A percentile compares a stretch with the other conserved stretches of the same genome.
These are phyloP conservation scores for Ovis canadensis DNA, from an alignment of 2,113 vertebrate genomes.

Conservation along the genomic window DNA sequence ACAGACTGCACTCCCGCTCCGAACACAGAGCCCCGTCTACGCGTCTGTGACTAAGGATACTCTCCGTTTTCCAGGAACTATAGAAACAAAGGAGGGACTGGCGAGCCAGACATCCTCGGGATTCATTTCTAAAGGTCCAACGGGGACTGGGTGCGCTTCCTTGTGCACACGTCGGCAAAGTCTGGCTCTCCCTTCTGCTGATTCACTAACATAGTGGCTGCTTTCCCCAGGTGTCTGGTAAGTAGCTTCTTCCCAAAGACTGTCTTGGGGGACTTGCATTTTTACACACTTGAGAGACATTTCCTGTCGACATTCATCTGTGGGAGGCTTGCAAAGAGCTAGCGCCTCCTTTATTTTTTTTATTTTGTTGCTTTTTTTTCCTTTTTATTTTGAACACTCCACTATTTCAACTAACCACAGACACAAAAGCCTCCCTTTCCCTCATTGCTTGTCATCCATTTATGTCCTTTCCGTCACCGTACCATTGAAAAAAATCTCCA, in stretches of 20 bases:
- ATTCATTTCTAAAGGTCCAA: not conserved
- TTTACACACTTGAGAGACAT: not conserved
- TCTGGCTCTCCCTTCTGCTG: not conserved
- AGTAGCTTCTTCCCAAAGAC: not conserved
- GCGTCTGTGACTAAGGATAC: rapidly evolving
- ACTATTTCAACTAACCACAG: not conserved
- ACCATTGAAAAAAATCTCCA: not conserved
- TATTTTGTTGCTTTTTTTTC: not conserved
- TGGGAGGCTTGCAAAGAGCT: not conserved
- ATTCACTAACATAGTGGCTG: not conserved
- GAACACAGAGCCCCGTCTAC: not conserved
- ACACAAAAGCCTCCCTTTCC: not conserved
- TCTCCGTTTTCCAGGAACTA: not conserved
- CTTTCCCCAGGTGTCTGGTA: not conserved
- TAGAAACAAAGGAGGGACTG: not conserved
- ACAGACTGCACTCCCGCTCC: not conserved
- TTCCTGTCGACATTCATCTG: not conserved
- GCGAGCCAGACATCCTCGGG: not conserved
- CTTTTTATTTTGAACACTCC: not conserved
- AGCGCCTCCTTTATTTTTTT: not conserved
- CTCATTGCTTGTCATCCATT: not conserved
- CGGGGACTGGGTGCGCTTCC: no score
- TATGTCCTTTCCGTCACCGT: not conserved
- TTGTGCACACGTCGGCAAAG: not conserved
- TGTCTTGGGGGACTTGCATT: not conserved